These are phyloP conservation scores for Passer domesticus DNA, from an alignment of 2,113 vertebrate species.

Conservation along the genomic window DNA sequence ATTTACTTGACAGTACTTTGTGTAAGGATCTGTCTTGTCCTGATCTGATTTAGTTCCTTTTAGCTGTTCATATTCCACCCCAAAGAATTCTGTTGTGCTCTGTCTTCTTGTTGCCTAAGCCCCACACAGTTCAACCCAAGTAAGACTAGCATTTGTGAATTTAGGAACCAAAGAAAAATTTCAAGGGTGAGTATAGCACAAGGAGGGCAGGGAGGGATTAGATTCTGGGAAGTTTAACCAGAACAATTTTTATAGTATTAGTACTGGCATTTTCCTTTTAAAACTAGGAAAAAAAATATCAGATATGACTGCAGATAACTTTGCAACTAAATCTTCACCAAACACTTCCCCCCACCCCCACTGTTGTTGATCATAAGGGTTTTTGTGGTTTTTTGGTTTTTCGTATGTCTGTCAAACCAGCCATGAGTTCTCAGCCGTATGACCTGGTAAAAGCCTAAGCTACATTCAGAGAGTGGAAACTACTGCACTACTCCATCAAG, in stretches of 20 bases:
- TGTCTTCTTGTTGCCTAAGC: neutral
- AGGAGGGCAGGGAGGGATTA: accelerated
- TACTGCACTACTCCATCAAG: neutral
- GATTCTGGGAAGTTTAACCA: neutral
- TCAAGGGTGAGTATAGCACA: neutral
- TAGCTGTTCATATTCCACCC: neutral
- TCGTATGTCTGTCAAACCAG: neutral
- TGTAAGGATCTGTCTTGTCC: neutral
- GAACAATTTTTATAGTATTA: neutral
- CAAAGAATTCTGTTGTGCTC: neutral
- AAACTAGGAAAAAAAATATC: neutral
- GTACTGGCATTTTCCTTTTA: neutral
- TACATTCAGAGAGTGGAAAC: neutral
- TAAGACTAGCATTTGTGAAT: neutral
- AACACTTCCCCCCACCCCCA: neutral
- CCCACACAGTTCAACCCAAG: accelerated
- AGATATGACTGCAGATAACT: neutral
- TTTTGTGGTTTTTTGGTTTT: accelerated
- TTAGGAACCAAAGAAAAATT: neutral
- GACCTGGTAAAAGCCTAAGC: neutral
- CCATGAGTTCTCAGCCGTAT: neutral
- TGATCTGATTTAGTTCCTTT: neutral
- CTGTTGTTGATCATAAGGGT: accelerated
- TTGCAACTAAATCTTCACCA: neutral
- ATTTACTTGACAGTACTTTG: neutral